Base-by-base conservation (phyloP, 2,888 invertebrate genomes). In the Aphodius granarius region DNA sequence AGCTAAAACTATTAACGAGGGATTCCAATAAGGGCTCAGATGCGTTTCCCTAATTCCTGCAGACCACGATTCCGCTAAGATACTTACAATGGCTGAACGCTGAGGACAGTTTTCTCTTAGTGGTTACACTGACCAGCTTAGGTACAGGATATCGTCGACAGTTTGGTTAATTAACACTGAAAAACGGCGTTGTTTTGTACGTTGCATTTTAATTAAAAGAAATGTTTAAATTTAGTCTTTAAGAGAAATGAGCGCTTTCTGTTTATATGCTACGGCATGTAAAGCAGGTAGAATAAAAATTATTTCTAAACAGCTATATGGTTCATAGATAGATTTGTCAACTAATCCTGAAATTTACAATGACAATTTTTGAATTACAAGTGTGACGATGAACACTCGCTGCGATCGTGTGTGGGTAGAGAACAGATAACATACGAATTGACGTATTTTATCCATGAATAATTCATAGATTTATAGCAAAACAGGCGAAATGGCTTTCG, bases 401-500 rank as follows among this genome's bases (percentile, higher is more conserved):
- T 43, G 43, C 43, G 13, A 9, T 43, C 9, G 43, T 6, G 43
- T 43, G 43, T 43, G 13, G 43, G 43, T 13, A 43, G n/a, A n/a
- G n/a, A 43, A 43, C 43, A 9, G 43, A 43, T 43, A 43, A 71
- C 70, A 71, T 74, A 71, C 64, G 70, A 73, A 73, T 73, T 63
- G 70, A 70, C 63, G 19, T 68, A 68, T n/a, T n/a, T n/a, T n/a
- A n/a, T n/a, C n/a, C n/a, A n/a, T 71, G 65, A 74, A 74, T 74
- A 74, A 74, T 74, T 74, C 20, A 63, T 68, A 62, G 70, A 22
- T 73, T n/a, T n/a, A 73, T 43, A 43, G 43, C 19, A 63, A 70
- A 70, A 75, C 64, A 73, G 43, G 70, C 23, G 76, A 76, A 71
- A 71, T 70, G 76, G 76, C 73, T 76, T 73, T 76, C 66, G 71